Evolutionary conservation across 1,140 invertebrate genomes (phyloP).

Genomic region (Drosophila nigrodunni): DNA sequence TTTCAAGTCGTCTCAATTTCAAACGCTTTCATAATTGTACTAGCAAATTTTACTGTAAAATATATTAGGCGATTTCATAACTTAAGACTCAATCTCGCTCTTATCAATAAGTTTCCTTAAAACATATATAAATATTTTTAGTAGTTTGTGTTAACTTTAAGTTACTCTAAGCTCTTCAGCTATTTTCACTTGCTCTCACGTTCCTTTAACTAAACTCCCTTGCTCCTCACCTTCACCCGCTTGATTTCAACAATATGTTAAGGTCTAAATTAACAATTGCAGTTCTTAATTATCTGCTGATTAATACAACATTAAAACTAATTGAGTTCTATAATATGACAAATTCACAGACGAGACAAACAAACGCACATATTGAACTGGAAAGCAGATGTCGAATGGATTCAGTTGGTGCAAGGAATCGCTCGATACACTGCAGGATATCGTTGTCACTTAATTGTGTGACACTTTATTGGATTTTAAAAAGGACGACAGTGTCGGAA

Average conservation of each 20-base stretch:
- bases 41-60: too few species aligned
- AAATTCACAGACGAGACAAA: slow-evolving; percentile 30
- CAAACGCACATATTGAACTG: slow-evolving; percentile 38
- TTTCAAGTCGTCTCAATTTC: too few species aligned
- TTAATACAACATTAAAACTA: slow-evolving; percentile 55
- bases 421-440: slow-evolving; percentile 61
- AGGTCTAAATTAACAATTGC: neutral
- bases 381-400: slow-evolving; percentile 20
- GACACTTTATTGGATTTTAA: slow-evolving; percentile 83
- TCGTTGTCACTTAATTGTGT: slow-evolving; percentile 77
- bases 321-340: slow-evolving; percentile 54
- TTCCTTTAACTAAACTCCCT: neutral
- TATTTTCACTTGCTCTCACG: neutral
- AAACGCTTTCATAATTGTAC: too few species aligned
- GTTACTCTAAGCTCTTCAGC: too few species aligned
- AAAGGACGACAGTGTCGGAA: slow-evolving; percentile 51
- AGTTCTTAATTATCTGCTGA: slow-evolving; percentile 43
- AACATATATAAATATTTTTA: too few species aligned
- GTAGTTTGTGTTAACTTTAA: too few species aligned
- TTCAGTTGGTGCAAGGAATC: slow-evolving; percentile 19
- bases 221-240: neutral
- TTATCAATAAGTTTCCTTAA: too few species aligned
- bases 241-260: too few species aligned
- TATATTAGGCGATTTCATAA: too few species aligned
- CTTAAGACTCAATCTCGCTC: too few species aligned